Conservation (phyloP, 2,113 vertebrate genomes). For the Myrmecobius fasciatus region DNA sequence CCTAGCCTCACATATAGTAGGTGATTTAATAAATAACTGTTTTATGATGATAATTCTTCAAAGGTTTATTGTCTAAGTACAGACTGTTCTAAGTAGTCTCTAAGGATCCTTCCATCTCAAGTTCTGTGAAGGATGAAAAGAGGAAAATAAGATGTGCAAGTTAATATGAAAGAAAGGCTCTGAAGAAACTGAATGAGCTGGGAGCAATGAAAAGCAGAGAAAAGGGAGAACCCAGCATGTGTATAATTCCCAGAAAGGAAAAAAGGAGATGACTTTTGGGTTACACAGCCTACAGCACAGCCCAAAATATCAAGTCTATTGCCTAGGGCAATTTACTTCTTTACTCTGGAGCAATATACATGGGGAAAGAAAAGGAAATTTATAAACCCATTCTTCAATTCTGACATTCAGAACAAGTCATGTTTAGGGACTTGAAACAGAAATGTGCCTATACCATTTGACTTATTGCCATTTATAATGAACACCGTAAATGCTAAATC, state of each 20-base stretch:
- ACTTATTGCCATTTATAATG: neutral
- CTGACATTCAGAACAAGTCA: neutral
- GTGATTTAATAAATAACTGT: neutral
- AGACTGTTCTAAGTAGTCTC: neutral
- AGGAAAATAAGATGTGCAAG: neutral
- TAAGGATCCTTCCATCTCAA: neutral
- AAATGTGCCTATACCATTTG: neutral
- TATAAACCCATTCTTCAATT: neutral
- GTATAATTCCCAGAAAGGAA: neutral
- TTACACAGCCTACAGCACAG: neutral
- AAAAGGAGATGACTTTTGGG: neutral
- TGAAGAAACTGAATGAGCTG: neutral
- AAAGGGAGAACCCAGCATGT: neutral
- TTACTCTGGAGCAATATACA: neutral
- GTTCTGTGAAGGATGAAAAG: neutral
- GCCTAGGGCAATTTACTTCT: neutral
- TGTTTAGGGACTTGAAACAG: neutral
- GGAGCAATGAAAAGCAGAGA: neutral
- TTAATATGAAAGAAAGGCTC: neutral
- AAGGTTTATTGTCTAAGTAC: neutral
- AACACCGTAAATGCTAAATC: neutral
- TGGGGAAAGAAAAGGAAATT: neutral
- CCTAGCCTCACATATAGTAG: neutral
- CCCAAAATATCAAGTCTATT: neutral
- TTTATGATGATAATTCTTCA: neutral